A percentile compares a stretch with the other conserved stretches of the same genome.
Conservation (phyloP, 2,113 vertebrate species). For the Ceuthmochares aereus region DNA sequence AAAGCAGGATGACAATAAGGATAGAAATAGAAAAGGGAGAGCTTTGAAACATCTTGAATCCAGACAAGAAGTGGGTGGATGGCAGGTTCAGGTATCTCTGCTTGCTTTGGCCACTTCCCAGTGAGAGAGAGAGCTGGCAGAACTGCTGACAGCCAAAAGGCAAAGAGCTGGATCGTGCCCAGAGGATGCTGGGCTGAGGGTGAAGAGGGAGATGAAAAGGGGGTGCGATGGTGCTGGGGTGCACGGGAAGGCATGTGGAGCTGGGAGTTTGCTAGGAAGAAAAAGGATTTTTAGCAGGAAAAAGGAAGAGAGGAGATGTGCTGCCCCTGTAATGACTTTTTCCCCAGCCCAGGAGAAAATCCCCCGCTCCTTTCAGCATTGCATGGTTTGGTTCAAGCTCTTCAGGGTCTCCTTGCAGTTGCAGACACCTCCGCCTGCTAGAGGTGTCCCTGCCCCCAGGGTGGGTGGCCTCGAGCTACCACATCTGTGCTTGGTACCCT, state of each 20-base stretch:
- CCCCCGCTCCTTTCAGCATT: not conserved
- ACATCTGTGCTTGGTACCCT: not conserved
- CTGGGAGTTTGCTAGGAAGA: not conserved
- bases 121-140: not conserved
- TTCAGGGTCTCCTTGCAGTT: not conserved
- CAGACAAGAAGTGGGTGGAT: slow-evolving; percentile 10
- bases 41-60: slow-evolving; percentile 75
- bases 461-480: not conserved
- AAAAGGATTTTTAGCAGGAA: not conserved
- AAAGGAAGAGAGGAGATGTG: not conserved
- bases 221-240: fast-evolving
- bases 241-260: fast-evolving
- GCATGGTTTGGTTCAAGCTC: not conserved
- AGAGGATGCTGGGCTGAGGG: not conserved
- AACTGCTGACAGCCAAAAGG: not conserved
- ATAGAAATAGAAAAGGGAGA: slow-evolving; percentile 76
- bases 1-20: slow-evolving; percentile 74
- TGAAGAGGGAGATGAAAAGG: not conserved
- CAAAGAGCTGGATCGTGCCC: not conserved
- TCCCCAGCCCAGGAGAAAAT: not conserved
- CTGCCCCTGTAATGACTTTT: not conserved
- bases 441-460: fast-evolving
- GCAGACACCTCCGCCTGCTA: not conserved
- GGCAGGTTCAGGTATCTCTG: slow-evolving; percentile 36
- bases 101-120: slow-evolving; percentile 38